Evolutionary conservation across 2,797 vertebrate genomes (phyloP).

Genomic region (Chelmon rostratus): DNA sequence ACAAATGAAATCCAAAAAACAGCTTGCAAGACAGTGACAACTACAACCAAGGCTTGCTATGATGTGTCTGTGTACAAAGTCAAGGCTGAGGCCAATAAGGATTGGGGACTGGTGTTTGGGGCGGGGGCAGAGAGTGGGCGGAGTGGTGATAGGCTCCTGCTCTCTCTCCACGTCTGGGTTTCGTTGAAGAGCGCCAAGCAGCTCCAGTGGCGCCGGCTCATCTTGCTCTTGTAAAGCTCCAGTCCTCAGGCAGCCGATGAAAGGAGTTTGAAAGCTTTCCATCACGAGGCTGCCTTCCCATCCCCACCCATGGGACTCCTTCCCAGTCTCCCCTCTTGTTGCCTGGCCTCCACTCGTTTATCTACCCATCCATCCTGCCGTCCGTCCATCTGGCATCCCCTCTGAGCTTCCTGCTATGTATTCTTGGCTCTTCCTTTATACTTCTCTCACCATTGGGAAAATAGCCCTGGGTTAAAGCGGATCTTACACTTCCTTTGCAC

Average conservation of each 20-base stretch:
- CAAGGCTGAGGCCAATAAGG: conserved; percentile 34
- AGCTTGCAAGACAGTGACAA: conserved; percentile 18
- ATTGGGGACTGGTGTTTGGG: conserved; percentile 47
- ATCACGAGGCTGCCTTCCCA: conserved; percentile 75
- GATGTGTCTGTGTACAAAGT: conserved; percentile 34
- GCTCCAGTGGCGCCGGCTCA: conserved; percentile 83
- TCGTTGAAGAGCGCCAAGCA: conserved; percentile 75
- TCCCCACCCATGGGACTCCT: conserved; percentile 78
- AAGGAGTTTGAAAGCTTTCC: conserved; percentile 85
- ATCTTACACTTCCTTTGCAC: conserved; percentile 71
- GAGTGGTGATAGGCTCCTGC: conserved; percentile 67
- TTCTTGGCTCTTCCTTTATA: conserved; percentile 64
- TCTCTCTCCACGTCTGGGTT: conserved; percentile 76
- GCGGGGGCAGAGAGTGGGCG: conserved; percentile 51
- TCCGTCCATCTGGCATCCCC: conserved; percentile 70
- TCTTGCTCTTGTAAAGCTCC: conserved; percentile 85
- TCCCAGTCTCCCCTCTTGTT: conserved; percentile 73
- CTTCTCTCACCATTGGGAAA: conserved; percentile 60
- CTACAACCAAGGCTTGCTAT: conserved; percentile 9
- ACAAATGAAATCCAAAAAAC: conserved; percentile 3
- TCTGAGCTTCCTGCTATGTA: conserved; percentile 68
- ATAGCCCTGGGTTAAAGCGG: conserved; percentile 45
- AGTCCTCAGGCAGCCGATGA: conserved; percentile 84
- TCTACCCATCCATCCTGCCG: conserved; percentile 73
- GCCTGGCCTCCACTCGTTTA: conserved; percentile 69